phyloP scores from a whole-genome alignment of 1,140 invertebrate genomes.

The Artemia franciscana region DNA sequence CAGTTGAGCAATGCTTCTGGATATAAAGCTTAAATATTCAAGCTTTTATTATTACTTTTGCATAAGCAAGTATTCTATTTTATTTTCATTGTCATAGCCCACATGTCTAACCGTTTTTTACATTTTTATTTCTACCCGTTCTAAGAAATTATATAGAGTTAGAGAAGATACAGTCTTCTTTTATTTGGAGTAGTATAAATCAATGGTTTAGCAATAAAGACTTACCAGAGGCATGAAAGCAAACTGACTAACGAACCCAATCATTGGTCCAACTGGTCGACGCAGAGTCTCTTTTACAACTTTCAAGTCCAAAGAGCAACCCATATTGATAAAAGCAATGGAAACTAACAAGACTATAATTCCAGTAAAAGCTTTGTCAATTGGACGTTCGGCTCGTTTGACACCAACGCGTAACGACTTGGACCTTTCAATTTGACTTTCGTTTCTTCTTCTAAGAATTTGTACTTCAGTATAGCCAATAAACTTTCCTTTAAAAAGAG shows the following conservation, averaged over 20 bases:
- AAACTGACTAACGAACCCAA: conserved; percentile 63
- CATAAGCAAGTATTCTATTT: too few relatives aligned
- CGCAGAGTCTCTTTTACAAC: conserved; percentile 41
- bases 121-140: too few relatives aligned
- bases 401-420: conserved; percentile 29
- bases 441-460: conserved; percentile 9
- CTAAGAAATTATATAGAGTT: too few relatives aligned
- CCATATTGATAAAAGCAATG: conserved; percentile 76
- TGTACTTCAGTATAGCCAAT: conserved; percentile 28
- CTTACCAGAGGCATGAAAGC: conserved; percentile 67
- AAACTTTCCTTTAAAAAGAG: conserved; percentile 26
- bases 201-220: conserved; percentile 10
- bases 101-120: too few relatives aligned
- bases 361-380: conserved; percentile 50
- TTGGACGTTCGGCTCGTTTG: conserved; percentile 30
- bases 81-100: too few relatives aligned
- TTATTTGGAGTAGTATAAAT: not conserved
- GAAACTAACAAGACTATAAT: conserved; percentile 54
- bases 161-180: too few relatives aligned
- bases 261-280: conserved; percentile 52
- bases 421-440: conserved; percentile 9
- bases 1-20: too few relatives aligned
- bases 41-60: too few relatives aligned
- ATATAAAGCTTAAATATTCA: too few relatives aligned
- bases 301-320: conserved; percentile 58